Evolutionary conservation across 2,797 vertebrate genomes (phyloP), one percentile per base, ranked within the genome.

Genomic region (Pagetopsis macropterus): DNA sequence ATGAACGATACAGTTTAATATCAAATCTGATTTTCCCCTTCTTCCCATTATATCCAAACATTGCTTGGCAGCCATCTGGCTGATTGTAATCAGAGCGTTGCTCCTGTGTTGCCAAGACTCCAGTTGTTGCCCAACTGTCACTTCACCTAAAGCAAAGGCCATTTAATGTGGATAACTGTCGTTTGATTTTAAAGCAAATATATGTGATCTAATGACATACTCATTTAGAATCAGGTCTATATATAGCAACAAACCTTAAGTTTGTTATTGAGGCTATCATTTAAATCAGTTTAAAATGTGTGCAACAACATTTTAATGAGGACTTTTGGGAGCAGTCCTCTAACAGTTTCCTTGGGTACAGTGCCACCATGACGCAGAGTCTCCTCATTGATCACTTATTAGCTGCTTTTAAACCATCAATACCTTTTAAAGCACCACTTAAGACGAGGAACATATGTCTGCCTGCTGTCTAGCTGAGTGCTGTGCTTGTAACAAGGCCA

Each of bases 401-500:
- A 72, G 86, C 82, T 84, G 90, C 93, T 93, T 91, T 94, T 90
- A 94, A 93, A 91, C 82, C 90, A 90, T 94, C 94, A 92, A 94
- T 95, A 94, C 80, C 75, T 89, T 89, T 93, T 89, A 93, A 90
- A 94, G 92, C 84, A 82, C 81, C 93, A 92, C 92, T 94, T 94
- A 92, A 89, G 82, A 90, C 64, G 82, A 87, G 90, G 79, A 89
- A 84, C 93, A 92, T 89, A 88, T 89, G 89, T 92, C 90, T 87
- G 82, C 84, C 81, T 78, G 84, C 83, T 87, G 86, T 88, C 86
- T 82, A 52, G 44, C 82, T 81, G 84, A 81, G 86, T 80, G 82
- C 79, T 63, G 14, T 33, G 12, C 11, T 27, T 75, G 68, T 78
- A 85, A 85, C 31, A 65, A 59, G 65, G 52, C 52, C 56, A 51